Base-by-base conservation (phyloP, 2,113 vertebrate species). In the Tursiops truncatus region DNA sequence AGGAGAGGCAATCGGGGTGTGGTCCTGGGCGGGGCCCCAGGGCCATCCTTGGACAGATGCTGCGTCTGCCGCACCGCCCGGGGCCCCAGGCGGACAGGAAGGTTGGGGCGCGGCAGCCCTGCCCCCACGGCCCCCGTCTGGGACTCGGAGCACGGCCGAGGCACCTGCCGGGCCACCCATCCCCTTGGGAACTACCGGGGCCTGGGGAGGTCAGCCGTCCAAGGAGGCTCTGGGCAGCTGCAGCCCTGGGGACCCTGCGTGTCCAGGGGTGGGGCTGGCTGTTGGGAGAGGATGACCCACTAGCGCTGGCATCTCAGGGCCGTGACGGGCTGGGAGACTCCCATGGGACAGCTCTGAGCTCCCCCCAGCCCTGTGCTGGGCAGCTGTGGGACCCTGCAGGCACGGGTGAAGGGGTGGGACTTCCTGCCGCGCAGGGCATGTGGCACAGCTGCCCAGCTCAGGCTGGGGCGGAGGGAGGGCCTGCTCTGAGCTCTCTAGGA, bases 191-290 rank as follows among this genome's bases (percentile, higher is more conserved):
- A 4, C 38, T 1, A 0, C 23, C 1, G 60, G n/a, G 28, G 62
- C 14, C 6, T 2, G 12, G 53, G 36, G 4, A 76, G 38, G 8
- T 31, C 1, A 0, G 1, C n/a, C 14, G 1, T 4, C 15, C 12
- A 15, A 44, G 38, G 44, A 0, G 5, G 14, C 77, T 33, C 53
- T n/a, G 13, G n/a, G 67, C 23, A 13, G 14, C 58, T 65, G 71
- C 18, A 11, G 25, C 31, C 11, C 47, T 41, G 33, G 31, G 33
- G 41, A 31, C n/a, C 31, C 28, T 8, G 3, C 6, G 4, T 4
- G 53, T n/a, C 67, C 68, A 36, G 53, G 25, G n/a, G 8, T 6
- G 12, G 58, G 50, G 17, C 31, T 15, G 2, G 83, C 76, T 41
- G 4, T 28, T 41, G 20, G 12, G 41, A 36, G 44, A 47, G 11